Evolutionary conservation across 2,797 vertebrate genomes (phyloP).

Genomic region (Brotula barbata): DNA sequence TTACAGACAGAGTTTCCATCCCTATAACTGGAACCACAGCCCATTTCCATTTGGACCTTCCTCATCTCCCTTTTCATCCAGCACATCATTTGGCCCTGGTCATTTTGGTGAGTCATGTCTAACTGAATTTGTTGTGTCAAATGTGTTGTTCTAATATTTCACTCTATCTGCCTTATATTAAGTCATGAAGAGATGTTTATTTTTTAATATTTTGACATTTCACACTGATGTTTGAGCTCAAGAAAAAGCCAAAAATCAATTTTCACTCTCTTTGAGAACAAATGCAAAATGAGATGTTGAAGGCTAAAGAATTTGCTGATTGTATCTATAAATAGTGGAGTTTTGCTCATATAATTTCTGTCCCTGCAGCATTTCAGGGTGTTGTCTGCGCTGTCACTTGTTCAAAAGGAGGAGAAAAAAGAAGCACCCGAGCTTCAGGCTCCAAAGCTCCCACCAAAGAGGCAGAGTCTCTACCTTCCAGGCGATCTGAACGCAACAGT

Average conservation of each 20-base stretch:
- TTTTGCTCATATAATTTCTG: constrained; percentile 15
- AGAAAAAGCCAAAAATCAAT: too few relatives aligned
- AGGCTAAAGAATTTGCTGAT: not conserved
- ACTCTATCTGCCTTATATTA: too few relatives aligned
- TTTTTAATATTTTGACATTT: too few relatives aligned
- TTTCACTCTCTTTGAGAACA: not conserved
- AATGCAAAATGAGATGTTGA: not conserved
- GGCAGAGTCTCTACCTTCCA: constrained; percentile 75
- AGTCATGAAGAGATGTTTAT: too few relatives aligned
- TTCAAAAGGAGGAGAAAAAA: constrained; percentile 91
- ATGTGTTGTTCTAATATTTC: too few relatives aligned
- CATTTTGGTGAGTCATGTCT: constrained; percentile 85
- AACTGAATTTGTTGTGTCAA: not conserved
- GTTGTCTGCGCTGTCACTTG: constrained; percentile 85
- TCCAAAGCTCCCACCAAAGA: constrained; percentile 87
- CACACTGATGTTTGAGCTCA: too few relatives aligned
- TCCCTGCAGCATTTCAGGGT: constrained; percentile 80
- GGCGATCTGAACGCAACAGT: constrained; percentile 85
- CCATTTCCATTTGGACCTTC: constrained; percentile 73
- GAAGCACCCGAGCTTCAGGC: constrained; percentile 83
- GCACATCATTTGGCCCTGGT: constrained; percentile 75
- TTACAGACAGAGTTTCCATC: constrained; percentile 59
- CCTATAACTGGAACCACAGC: constrained; percentile 50
- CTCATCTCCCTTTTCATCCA: constrained; percentile 76
- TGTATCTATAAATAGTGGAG: not conserved